Percentiles rank a stretch among this genome's conserved stretches.
These are phyloP conservation scores for Takifugu rubripes DNA, from an alignment of 2,797 vertebrate species.

Conservation along the genomic window DNA sequence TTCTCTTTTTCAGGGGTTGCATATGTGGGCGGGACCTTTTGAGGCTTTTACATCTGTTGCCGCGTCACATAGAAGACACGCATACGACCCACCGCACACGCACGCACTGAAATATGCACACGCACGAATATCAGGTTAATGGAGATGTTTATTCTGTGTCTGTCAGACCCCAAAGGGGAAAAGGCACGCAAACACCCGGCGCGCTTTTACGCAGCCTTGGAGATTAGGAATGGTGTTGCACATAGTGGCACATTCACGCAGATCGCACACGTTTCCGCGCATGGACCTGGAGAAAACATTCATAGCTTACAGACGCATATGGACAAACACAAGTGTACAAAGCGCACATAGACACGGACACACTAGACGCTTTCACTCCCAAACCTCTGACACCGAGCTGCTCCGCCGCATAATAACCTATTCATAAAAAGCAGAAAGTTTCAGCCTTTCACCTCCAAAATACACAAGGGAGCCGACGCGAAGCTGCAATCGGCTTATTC, in stretches of 20 bases:
- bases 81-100: background rate
- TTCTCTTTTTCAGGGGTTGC: conserved; percentile 40
- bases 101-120: conserved; percentile 37
- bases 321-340: conserved; percentile 61
- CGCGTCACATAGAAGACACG: too few species aligned
- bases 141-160: too few species aligned
- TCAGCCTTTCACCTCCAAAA: conserved; percentile 66
- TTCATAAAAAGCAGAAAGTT: conserved; percentile 70
- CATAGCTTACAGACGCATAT: conserved; percentile 44
- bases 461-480: conserved; percentile 58
- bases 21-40: conserved; percentile 48
- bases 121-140: background rate
- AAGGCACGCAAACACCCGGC: too few species aligned
- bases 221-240: background rate
- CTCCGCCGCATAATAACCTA: conserved; percentile 67
- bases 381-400: conserved; percentile 29
- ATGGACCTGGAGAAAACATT: conserved; percentile 36
- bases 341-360: conserved; percentile 63
- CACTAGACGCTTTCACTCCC: conserved; percentile 70
- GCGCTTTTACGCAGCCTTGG: too few species aligned
- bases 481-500: conserved; percentile 51
- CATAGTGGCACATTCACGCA: background rate
- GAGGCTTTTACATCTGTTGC: too few species aligned
- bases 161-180: too few species aligned
- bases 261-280: too few species aligned